Base-by-base conservation (phyloP, 2,797 vertebrate species). In the Molossus molossus region DNA sequence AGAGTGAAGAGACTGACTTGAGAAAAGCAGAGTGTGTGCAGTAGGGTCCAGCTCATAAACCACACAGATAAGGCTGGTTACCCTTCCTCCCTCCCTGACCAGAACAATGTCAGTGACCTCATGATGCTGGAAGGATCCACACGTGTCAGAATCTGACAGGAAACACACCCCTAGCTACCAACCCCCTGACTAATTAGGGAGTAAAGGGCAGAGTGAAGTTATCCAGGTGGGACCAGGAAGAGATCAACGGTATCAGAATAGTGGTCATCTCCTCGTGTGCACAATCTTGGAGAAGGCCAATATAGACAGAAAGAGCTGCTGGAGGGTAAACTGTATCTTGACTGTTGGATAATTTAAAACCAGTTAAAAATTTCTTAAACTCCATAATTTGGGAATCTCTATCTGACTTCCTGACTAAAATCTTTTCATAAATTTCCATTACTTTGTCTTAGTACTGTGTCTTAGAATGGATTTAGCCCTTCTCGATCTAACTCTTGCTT, bases 401-500 rank as follows among this genome's bases (percentile, higher is more conserved):
- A 70, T 62, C 69, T 92, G 81, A 92, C 57, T 87, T 93, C 15
- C 23, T 88, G 45, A 91, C 4, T 40, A 79, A 83, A 45, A 75
- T 58, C 8, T 92, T 76, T 93, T 90, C 72, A 81, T 77, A 86
- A 57, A 64, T 84, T 87, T 87, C 73, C 25, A 81, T 2, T 75
- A 25, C 40, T 33, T 67, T 72, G 40, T 53, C 50, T 53, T 75
- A 96, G 62, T 75, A 23, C 60, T 69, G 90, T 48, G 20, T 89
- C 45, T 85, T 80, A 76, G 50, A 10, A 67, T 23, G 60, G 40
- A n/a, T 57, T 57, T 58, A 23, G 53, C 17, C 29, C 40, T 87
- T 93, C 70, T 84, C 58, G 33, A 83, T 60, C 29, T 86, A 86
- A 81, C 18, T 27, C n/a, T 90, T 96, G 69, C 57, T 57, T 94